Base-by-base conservation (phyloP, 2,888 invertebrate genomes). In the Linnaemya tessellans region DNA sequence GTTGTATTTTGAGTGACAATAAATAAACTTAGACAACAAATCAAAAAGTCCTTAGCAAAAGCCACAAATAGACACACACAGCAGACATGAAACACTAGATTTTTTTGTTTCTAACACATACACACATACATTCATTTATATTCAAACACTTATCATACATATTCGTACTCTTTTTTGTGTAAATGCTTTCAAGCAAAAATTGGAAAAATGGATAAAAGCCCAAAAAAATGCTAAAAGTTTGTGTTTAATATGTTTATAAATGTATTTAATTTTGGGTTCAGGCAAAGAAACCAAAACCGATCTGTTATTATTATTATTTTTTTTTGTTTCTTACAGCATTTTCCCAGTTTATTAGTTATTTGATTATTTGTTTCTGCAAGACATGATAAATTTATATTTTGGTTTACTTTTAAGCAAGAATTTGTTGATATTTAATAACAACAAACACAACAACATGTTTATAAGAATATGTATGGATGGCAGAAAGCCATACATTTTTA, bases 1-100 rank as follows among this genome's bases (percentile, higher is more conserved):
- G 38, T 58, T 64, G 22, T 74, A 20, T 65, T 79, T 75, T 79
- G 85, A 85, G 85, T 85, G 85, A 85, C 81, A 85, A 85, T 85
- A 85, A 85, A 85, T 85, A 85, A 85, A 85, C 79, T 85, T 79
- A 67, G 85, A 79, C 81, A 85, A 85, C 85, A 85, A 85, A 85
- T 85, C 85, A 85, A 82, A 85, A 85, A 85, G 85, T 85, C 85
- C 79, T 85, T 85, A 85, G 71, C 18, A 78, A 77, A 82, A 78
- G 77, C 82, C 82, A 82, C 82, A 82, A 82, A 64, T 58, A 65
- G n/a, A 65, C 49, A 82, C 22, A 80, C 60, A 65, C 38, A 65
- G 35, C 30, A 75, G 18, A 35, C 56, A 60, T 49, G 4, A 62
- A 62, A 62, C 51, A 70, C 30, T 74, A 49, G 49, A 20, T 62